Percentiles rank a stretch among this genome's conserved stretches.
Conservation (phyloP, 2,797 vertebrate species). For the Cygnus olor region DNA sequence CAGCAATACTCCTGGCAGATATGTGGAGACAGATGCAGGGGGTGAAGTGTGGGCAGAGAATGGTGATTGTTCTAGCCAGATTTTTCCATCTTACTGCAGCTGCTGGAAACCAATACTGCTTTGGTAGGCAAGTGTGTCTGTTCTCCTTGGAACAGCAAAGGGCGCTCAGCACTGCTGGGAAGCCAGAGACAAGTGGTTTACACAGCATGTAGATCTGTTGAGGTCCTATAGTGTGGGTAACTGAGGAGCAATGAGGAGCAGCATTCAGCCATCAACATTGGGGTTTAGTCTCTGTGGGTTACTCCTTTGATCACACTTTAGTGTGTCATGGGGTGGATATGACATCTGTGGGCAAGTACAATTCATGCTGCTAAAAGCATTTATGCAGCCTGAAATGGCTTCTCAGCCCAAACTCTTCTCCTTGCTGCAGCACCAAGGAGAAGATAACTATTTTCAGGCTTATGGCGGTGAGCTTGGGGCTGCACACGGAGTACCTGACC, state of each 20-base stretch:
- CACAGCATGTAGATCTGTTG: not conserved
- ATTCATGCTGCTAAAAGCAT: not conserved
- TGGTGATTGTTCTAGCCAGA: not conserved
- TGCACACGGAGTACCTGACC: not conserved
- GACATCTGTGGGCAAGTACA: not conserved
- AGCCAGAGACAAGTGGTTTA: not conserved
- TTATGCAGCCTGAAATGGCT: not conserved
- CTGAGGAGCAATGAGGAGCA: not conserved
- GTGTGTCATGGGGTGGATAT: not conserved
- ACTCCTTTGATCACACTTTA: not conserved
- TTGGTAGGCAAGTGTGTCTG: not conserved
- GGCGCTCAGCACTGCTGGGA: not conserved
- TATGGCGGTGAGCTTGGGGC: not conserved
- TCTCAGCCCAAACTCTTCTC: not conserved
- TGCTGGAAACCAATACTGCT: not conserved
- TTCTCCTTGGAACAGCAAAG: not conserved
- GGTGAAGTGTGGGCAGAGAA: not conserved
- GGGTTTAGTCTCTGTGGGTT: not conserved
- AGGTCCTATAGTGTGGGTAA: not conserved
- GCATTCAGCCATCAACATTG: not conserved
- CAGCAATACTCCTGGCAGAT: not conserved
- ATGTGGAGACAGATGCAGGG: not conserved
- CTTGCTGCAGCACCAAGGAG: not conserved
- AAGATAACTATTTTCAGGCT: not conserved
- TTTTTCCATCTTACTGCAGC: not conserved